phyloP scores from a whole-genome alignment of 2,888 invertebrate species.

The Drosophila monieri region DNA sequence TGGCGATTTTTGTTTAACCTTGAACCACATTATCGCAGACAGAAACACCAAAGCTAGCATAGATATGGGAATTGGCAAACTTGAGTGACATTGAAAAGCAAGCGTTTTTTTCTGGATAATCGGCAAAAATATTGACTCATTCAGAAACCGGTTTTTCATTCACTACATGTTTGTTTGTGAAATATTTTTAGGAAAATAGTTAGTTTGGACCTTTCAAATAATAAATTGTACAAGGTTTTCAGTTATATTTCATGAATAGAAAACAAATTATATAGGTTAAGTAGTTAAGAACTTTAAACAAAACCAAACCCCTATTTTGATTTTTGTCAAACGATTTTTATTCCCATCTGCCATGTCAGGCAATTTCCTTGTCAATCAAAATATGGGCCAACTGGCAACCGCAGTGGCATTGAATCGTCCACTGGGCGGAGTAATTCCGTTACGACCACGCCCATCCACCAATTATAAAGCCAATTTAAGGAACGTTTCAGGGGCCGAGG shows the following conservation, averaged over 20 bases:
- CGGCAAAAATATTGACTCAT: conserved; percentile 2
- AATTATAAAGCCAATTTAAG: conserved; percentile 60
- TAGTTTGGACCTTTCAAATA: neutral
- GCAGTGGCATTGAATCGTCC: conserved; percentile 18
- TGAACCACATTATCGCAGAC: conserved; percentile 65
- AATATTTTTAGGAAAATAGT: neutral
- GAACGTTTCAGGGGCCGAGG: conserved; percentile 17
- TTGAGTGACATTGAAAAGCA: conserved; percentile 40
- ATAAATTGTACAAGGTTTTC: neutral
- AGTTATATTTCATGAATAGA: too few species aligned
- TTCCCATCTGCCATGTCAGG: conserved; percentile 17
- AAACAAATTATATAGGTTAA: too few species aligned
- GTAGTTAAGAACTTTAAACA: neutral
- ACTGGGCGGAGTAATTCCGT: conserved; percentile 34
- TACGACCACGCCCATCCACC: conserved; percentile 48
- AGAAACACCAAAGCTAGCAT: conserved; percentile 10
- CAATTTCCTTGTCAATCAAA: conserved; percentile 43
- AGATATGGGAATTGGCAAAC: conserved; percentile 48
- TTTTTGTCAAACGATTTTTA: neutral
- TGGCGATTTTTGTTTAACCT: conserved; percentile 64
- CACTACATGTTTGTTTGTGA: neutral
- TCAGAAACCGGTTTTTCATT: conserved; percentile 24
- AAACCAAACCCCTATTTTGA: neutral
- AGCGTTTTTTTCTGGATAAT: conserved; percentile 13
- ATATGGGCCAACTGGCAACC: conserved; percentile 20